Evolutionary conservation across 1,140 invertebrate genomes (phyloP).

Genomic region (Brachionus paranguensis): DNA sequence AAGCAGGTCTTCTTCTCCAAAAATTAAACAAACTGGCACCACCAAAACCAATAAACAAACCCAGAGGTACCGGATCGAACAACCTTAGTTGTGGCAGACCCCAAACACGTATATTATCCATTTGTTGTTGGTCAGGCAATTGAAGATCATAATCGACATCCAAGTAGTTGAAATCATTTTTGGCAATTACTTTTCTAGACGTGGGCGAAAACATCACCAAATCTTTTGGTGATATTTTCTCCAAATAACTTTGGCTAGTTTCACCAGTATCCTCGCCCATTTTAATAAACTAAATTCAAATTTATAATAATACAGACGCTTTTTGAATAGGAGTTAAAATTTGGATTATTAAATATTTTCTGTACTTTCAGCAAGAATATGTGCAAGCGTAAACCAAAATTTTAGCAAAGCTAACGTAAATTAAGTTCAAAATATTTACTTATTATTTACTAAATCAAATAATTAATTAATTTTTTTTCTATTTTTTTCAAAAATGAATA

Average conservation of each 20-base stretch:
- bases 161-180: conserved; percentile 32
- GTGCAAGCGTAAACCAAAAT: background rate
- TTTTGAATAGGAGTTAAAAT: background rate
- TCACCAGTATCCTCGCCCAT: conserved; percentile 14
- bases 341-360: conserved; percentile 2
- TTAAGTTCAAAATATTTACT: background rate
- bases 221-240: conserved; percentile 37
- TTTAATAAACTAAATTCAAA: background rate
- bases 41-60: background rate
- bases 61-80: background rate
- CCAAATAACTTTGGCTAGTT: conserved; percentile 16
- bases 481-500: too few species aligned
- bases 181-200: conserved; percentile 25
- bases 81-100: background rate
- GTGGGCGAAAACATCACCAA: conserved; percentile 34
- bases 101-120: conserved; percentile 20
- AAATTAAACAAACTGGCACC: background rate
- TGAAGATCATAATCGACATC: conserved; percentile 15
- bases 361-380: background rate
- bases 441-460: background rate
- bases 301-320: conserved; percentile 27
- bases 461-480: background rate
- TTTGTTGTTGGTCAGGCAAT: background rate
- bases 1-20: conserved; percentile 4
- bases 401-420: background rate